Base-by-base conservation (phyloP, 2,113 vertebrate species). In the Hucho hucho region DNA sequence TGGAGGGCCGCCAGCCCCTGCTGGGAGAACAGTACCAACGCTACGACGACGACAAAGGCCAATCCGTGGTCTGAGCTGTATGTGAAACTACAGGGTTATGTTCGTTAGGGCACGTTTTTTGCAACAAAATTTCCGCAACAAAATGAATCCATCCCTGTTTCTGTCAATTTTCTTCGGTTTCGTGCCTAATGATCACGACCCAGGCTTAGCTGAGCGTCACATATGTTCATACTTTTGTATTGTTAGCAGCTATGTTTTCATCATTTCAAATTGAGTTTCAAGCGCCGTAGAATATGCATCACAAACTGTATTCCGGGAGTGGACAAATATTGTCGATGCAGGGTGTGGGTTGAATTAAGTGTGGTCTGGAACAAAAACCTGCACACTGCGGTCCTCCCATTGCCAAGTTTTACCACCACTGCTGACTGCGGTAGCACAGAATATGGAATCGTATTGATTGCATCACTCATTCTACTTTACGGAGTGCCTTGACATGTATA, bases 11-110 rank as follows among this genome's bases (percentile, higher is more conserved):
- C 49, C 95, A 97, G 86, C 96, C 97, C 32, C 95, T 99, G 79
- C 95, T 99, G n/a, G 90, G 89, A 25, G 95, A 98, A 14, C 94
- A 96, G 69, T 96, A 98, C 88, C 96, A 95, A 88, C 94, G 94
- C 22, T 98, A 99, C 24, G 95, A 96, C 26, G 95, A 96, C 22
- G 90, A 89, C 72, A 95, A 95, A 26, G 93, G 89, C 79, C 96
- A 97, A 61, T 96, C 96, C 58, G 90, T 94, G 47, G 95, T 97
- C 77, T 98, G 86, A 93, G 20, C 47, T n/a, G 0, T 9, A 1
- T 12, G 37, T 28, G 32, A 3, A 75, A 49, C 68, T 53, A 18
- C 16, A 53, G 49, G 1, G 16, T 53, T 16, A 53, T 53, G 49
- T 53, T 14, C 4, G 16, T 53, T 18, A 53, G 49, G 49, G 49